Conservation (phyloP, 1,140 invertebrate species). For the Drosophila murphyi region DNA sequence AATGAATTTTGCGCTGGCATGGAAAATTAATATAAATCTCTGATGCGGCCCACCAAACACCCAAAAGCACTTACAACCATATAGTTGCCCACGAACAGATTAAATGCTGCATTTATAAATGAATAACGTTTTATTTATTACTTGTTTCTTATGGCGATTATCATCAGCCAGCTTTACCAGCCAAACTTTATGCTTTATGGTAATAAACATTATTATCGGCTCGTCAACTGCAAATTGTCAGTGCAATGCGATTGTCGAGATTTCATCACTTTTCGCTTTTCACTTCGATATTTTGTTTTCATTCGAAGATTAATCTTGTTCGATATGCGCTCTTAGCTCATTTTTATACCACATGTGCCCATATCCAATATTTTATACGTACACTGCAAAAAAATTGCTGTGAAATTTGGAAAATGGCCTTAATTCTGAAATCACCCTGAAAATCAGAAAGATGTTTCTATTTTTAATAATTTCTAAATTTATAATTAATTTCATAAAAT, state of each 20-base stretch:
- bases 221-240: conserved; percentile 36
- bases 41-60: background rate
- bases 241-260: conserved; percentile 24
- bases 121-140: conserved; percentile 70
- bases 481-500: too few species aligned
- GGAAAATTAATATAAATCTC: conserved; percentile 64
- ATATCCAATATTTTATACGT: too few species aligned
- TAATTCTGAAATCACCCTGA: too few species aligned
- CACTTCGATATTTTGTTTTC: conserved; percentile 1
- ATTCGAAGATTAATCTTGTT: conserved; percentile 20
- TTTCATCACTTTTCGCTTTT: conserved; percentile 17
- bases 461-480: too few species aligned
- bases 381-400: too few species aligned
- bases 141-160: conserved; percentile 35
- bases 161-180: conserved; percentile 12
- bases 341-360: background rate
- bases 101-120: conserved; percentile 57
- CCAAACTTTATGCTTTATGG: conserved; percentile 32
- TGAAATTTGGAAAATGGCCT: background rate
- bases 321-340: background rate
- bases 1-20: conserved; percentile 43
- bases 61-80: background rate
- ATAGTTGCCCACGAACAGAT: background rate
- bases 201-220: conserved; percentile 37
- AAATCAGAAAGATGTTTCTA: too few species aligned